A percentile compares a stretch with the other conserved stretches of the same genome.
Conservation (phyloP, 2,113 vertebrate species). For the Aegypius monachus region DNA sequence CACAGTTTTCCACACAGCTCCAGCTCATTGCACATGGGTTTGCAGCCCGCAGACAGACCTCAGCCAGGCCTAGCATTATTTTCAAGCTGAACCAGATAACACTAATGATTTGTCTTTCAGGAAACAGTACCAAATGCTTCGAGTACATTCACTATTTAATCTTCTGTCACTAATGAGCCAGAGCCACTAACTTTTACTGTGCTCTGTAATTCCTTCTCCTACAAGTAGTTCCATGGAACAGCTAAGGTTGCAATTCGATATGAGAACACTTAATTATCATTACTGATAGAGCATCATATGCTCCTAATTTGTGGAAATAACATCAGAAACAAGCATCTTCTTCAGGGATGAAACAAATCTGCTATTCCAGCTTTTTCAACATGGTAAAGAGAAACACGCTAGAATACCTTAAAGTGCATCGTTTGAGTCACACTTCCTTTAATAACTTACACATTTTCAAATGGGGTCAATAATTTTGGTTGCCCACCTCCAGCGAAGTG, state of each 20-base stretch:
- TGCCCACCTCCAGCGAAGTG: not conserved
- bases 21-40: not conserved
- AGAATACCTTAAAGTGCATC: fast-evolving
- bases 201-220: not conserved
- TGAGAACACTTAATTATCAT: not conserved
- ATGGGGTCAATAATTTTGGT: not conserved
- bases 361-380: not conserved
- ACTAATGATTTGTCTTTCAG: not conserved
- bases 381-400: not conserved
- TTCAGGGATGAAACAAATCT: not conserved
- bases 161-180: not conserved
- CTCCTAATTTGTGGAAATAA: not conserved
- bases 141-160: not conserved
- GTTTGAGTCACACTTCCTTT: not conserved
- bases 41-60: not conserved
- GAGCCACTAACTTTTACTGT: not conserved
- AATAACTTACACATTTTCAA: not conserved
- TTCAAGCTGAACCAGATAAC: not conserved
- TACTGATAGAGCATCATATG: not conserved
- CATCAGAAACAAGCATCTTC: not conserved
- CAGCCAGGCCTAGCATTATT: not conserved
- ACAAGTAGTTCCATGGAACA: not conserved
- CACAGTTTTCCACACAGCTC: not conserved
- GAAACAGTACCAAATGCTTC: not conserved
- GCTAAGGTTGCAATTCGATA: not conserved